Evolutionary conservation across 1,140 invertebrate genomes (phyloP), one percentile per base, ranked within the genome.

Genomic region (Listronotus bonariensis): DNA sequence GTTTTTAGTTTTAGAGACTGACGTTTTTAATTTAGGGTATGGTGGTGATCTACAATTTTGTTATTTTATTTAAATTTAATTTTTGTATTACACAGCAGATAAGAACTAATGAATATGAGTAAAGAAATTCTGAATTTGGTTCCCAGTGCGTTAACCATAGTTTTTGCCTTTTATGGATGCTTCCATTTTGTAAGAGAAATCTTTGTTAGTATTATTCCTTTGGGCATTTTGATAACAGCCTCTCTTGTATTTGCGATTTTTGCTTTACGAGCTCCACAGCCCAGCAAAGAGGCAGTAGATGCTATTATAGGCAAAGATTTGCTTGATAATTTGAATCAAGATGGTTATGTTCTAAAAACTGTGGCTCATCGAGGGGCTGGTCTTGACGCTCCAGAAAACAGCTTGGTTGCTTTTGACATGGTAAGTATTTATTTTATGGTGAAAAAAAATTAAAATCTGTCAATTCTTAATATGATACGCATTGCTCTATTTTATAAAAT

Each of bases 381-480:
- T 40, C 79, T 87, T 20, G 88, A 91, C 80, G 88, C 86, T 12
- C 89, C 89, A 12, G 89, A 91, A 78, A 91, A 91, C 75, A 90
- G 86, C 62, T 74, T 90, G 67, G 78, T 82, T 59, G 88, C 88
- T 18, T 86, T 90, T 72, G 84, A 83, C 82, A 83, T 87, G 79
- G 88, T 89, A 80, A 58, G 61, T 67, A n/a, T n/a, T 41, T 45
- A 17, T 34, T 53, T 15, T 48, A 42, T 48, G 15, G 10, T 14
- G 42, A n/a, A n/a, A n/a, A n/a, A n/a, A n/a, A n/a, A n/a, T n/a
- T n/a, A n/a, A n/a, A n/a, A n/a, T n/a, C n/a, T n/a, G n/a, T n/a
- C n/a, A n/a, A n/a, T n/a, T n/a, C n/a, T n/a, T n/a, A n/a, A n/a
- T n/a, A n/a, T n/a, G n/a, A n/a, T n/a, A n/a, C n/a, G n/a, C n/a